Percentiles rank a stretch among this genome's conserved stretches.
Conservation (phyloP, 2,888 invertebrate genomes). For the Augochlorella aurata region DNA sequence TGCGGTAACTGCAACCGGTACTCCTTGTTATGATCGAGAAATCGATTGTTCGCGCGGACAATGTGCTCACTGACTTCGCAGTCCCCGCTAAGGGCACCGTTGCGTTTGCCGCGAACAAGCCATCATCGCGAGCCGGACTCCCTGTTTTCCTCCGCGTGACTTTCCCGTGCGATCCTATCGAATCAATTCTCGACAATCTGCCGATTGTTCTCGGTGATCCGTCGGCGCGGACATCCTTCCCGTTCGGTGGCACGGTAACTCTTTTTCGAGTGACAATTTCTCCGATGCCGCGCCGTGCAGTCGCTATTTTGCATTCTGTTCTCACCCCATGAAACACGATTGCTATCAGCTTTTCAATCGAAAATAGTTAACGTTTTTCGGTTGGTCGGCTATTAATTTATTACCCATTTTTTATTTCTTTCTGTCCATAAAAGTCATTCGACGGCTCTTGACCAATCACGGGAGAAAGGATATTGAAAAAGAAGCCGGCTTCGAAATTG, state of each 20-base stretch:
- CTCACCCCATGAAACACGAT: too few species aligned
- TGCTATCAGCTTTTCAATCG: constrained; percentile 11
- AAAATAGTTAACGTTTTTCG: constrained; percentile 57
- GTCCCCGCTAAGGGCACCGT: constrained; percentile 52
- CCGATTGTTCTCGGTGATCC: not conserved
- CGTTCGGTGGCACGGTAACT: too few species aligned
- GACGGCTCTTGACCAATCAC: not conserved
- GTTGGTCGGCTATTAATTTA: constrained; percentile 58
- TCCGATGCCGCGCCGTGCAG: not conserved
- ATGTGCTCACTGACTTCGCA: constrained; percentile 77
- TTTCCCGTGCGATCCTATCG: not conserved
- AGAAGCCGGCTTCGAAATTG: constrained; percentile 50
- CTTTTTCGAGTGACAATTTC: too few species aligned
- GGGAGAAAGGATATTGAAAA: constrained; percentile 32
- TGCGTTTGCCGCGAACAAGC: constrained; percentile 19
- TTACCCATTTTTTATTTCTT: constrained; percentile 48
- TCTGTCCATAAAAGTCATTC: not conserved
- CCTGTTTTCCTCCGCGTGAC: not conserved
- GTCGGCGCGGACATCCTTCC: too few species aligned
- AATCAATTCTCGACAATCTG: not conserved
- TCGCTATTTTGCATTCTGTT: not conserved
- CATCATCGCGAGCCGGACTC: not conserved
- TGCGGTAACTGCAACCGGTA: constrained; percentile 65
- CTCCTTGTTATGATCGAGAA: constrained; percentile 75
- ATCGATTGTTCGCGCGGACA: constrained; percentile 78